A percentile compares a stretch with the other conserved stretches of the same genome.
These are phyloP conservation scores for Pseudolaguvia tuberculata DNA, from an alignment of 2,113 vertebrate species.

Conservation along the genomic window DNA sequence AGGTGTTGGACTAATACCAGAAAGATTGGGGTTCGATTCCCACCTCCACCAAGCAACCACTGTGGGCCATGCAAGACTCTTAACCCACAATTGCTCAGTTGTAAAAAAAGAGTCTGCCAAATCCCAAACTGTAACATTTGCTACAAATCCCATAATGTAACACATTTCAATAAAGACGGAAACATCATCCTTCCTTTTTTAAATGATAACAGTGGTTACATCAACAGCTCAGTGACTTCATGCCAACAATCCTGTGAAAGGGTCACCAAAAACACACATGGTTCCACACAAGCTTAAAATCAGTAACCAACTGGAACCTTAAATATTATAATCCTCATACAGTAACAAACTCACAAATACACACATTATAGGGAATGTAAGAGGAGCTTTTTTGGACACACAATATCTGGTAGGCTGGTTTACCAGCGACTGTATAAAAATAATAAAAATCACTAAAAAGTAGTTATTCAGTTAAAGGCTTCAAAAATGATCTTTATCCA, in stretches of 20 bases:
- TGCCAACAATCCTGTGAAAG: not conserved
- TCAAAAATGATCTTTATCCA: not conserved
- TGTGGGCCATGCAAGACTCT: too few species aligned
- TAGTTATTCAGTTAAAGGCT: too few species aligned
- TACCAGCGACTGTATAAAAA: conserved; percentile 24
- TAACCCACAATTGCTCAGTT: too few species aligned
- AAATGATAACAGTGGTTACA: not conserved
- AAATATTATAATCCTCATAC: not conserved
- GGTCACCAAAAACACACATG: not conserved
- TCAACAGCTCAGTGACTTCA: conserved; percentile 14
- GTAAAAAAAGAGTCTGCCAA: too few species aligned
- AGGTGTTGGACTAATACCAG: not conserved
- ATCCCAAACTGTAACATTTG: too few species aligned
- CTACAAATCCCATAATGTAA: not conserved
- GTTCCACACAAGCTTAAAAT: not conserved
- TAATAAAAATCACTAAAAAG: not conserved
- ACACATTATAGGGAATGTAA: conserved; percentile 47
- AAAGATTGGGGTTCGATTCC: too few species aligned
- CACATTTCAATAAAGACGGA: not conserved
- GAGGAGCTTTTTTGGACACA: conserved; percentile 52
- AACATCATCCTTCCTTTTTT: not conserved
- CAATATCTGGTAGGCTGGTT: conserved; percentile 40
- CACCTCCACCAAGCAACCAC: too few species aligned
- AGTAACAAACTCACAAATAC: not conserved
- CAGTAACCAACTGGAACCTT: not conserved